Percentiles rank a stretch among this genome's conserved stretches.
Conservation (phyloP, 2,888 invertebrate species). For the Apodemia duryi region DNA sequence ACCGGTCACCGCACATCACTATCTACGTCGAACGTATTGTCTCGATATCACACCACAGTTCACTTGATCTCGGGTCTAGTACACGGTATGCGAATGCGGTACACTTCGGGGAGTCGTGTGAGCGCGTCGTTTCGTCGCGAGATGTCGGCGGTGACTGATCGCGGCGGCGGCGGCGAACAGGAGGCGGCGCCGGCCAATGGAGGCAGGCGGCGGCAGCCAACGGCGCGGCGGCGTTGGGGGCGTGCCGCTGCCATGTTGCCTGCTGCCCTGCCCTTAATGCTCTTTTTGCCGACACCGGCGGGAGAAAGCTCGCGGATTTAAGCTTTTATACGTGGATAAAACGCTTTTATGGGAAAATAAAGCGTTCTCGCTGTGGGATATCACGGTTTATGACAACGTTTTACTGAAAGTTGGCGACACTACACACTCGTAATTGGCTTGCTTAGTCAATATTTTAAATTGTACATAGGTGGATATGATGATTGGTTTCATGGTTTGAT, state of each 20-base stretch:
- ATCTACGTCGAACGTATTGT: conserved; percentile 17
- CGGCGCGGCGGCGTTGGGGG: conserved; percentile 45
- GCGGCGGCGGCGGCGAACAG: conserved; percentile 35
- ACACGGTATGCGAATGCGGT: conserved; percentile 10
- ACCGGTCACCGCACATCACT: conserved; percentile 44
- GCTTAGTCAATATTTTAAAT: conserved; percentile 57
- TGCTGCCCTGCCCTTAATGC: conserved; percentile 58
- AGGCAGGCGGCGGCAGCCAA: conserved; percentile 35
- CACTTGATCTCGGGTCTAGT: conserved; percentile 25
- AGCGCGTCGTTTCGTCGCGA: conserved; percentile 32
- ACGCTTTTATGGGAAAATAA: conserved; percentile 78
- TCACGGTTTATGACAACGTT: conserved; percentile 73
- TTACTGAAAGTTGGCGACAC: conserved; percentile 74
- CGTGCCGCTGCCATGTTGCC: conserved; percentile 70
- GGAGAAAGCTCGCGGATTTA: conserved; percentile 78
- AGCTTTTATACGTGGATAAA: conserved; percentile 79
- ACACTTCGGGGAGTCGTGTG: conserved; percentile 31
- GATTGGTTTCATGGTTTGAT: too few species aligned
- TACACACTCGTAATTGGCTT: conserved; percentile 64
- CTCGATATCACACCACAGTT: conserved; percentile 21
- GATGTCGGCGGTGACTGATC: conserved; percentile 48
- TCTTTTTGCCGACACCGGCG: conserved; percentile 72
- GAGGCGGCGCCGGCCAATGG: conserved; percentile 45
- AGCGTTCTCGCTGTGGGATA: conserved; percentile 75
- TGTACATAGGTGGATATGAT: conserved; percentile 36